phyloP scores from a whole-genome alignment of 2,113 vertebrate genomes.

The Merops nubicus region DNA sequence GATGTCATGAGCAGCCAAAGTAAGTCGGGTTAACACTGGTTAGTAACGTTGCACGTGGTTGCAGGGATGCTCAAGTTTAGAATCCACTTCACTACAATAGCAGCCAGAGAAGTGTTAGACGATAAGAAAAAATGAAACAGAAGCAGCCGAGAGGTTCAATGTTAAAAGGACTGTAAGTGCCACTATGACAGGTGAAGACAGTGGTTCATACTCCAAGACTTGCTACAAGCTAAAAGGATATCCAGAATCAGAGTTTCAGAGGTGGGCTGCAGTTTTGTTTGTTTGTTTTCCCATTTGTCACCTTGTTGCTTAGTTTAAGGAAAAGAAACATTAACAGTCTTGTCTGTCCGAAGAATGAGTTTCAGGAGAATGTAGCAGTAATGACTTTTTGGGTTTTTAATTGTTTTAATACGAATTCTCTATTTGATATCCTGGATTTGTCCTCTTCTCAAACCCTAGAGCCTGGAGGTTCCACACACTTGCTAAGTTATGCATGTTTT shows the following conservation, averaged over 20 bases:
- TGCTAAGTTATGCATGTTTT: slow-evolving; percentile 12
- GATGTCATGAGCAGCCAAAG: slow-evolving; percentile 75
- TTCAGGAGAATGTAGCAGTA: slow-evolving; percentile 41
- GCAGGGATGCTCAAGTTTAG: slow-evolving; percentile 73
- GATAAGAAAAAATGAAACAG: slow-evolving; percentile 66
- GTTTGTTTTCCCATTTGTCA: slow-evolving; percentile 30
- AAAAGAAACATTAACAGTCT: background rate
- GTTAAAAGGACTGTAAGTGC: slow-evolving; percentile 74
- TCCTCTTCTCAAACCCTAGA: slow-evolving; percentile 58
- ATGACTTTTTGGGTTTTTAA: background rate
- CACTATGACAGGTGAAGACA: slow-evolving; percentile 51
- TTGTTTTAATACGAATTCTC: background rate
- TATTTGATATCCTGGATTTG: slow-evolving; percentile 41
- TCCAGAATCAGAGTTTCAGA: slow-evolving; percentile 48
- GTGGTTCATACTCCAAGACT: slow-evolving; percentile 53
- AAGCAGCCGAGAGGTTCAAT: slow-evolving; percentile 67
- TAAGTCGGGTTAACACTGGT: slow-evolving; percentile 80
- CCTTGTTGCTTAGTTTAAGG: slow-evolving; percentile 34
- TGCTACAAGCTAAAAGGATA: slow-evolving; percentile 46
- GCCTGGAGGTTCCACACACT: slow-evolving; percentile 48
- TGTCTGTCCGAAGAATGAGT: slow-evolving; percentile 50
- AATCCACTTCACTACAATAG: slow-evolving; percentile 76
- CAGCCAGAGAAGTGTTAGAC: slow-evolving; percentile 78
- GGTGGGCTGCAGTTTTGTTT: background rate
- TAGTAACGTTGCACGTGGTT: slow-evolving; percentile 79